Evolutionary conservation across 2,113 vertebrate genomes (phyloP), one percentile per base, ranked within the genome.

Genomic region (Turnix velox): DNA sequence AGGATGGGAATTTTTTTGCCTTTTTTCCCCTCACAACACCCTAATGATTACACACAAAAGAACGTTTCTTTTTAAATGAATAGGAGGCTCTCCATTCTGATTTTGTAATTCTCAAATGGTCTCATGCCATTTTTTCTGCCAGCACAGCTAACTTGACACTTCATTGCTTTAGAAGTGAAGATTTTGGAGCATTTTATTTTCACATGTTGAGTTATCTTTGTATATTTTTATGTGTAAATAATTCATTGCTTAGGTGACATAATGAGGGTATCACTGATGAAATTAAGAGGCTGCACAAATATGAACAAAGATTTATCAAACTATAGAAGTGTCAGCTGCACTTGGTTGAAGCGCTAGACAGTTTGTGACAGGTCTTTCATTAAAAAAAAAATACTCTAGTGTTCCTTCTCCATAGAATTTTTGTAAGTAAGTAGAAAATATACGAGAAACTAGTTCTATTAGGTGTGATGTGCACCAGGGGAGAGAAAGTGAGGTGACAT

Each of bases 261-360:
- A 88, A 93, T 75, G 61, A 88, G 73, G 37, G 3, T 92, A 72
- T 67, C 31, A 30, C 42, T 57, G 61, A 59, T 51, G 55, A 80
- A 55, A 84, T 33, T 59, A 71, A 93, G 40, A 71, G 46, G 13
- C 7, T 68, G 15, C 28, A 81, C 33, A 86, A 78, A 65, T 77
- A 66, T n/a, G 39, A 88, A 74, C 39, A 94, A 90, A 94, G 31
- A 19, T 68, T 68, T 92, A 72, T 88, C 68, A 63, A 81, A 48
- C 40, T 67, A 43, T 48, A 30, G 15, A 82, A 74, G 7, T 65
- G 39, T 71, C 68, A 84, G 16, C 4, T 88, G 17, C 12, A 35
- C 13, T 77, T 69, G 7, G 22, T 22, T 80, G 46, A 77, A 84
- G 31, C 23, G 12, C 14, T 67, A 92, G 46, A 63, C 16, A 61